Evolutionary conservation across 2,113 vertebrate genomes (phyloP).

Genomic region (Trematocara macrostoma): DNA sequence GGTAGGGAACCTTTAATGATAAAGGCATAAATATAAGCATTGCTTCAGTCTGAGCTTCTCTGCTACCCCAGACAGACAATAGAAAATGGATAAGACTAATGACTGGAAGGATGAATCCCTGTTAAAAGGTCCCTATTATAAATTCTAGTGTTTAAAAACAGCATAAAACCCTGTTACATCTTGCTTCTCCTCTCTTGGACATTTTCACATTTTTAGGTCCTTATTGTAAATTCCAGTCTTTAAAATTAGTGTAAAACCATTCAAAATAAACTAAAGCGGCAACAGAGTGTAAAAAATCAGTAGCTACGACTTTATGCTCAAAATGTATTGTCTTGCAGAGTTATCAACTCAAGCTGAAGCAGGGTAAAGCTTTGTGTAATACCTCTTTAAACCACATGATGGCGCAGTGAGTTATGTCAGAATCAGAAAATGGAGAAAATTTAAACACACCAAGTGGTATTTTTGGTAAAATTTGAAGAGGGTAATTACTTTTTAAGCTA

Average conservation of each 20-base stretch:
- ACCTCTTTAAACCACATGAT: background rate
- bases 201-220: background rate
- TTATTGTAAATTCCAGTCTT: background rate
- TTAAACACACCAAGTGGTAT: background rate
- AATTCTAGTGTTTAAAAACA: background rate
- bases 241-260: background rate
- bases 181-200: background rate
- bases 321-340: background rate
- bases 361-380: accelerated
- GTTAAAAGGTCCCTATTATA: background rate
- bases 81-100: background rate
- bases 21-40: background rate
- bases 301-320: background rate
- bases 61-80: background rate
- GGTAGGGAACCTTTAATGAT: background rate
- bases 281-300: background rate
- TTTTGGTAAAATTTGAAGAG: background rate
- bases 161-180: background rate
- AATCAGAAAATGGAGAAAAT: background rate
- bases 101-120: background rate
- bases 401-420: background rate
- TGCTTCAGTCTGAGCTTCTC: background rate
- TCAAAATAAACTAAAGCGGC: accelerated
- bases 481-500: background rate
- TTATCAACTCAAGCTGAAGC: background rate